These are phyloP conservation scores for Tragelaphus scriptus DNA, from an alignment of 2,113 vertebrate species.

Conservation along the genomic window DNA sequence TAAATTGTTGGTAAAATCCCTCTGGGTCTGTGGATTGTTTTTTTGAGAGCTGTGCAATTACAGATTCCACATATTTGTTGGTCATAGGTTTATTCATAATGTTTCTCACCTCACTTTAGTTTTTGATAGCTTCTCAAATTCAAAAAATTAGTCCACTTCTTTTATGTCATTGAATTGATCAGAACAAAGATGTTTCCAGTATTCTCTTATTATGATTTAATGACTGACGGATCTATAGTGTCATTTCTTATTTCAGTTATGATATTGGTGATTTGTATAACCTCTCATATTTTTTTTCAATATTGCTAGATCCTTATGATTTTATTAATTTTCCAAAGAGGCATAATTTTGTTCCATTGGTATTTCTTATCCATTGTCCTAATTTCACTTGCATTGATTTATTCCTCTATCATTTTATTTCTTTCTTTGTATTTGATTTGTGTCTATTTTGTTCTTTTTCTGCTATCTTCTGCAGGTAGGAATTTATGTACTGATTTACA, in stretches of 20 bases:
- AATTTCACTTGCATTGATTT: not conserved
- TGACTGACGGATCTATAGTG: not conserved
- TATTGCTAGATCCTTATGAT: not conserved
- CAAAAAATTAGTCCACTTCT: not conserved
- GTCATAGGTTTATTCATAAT: not conserved
- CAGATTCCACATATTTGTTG: not conserved
- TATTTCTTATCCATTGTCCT: not conserved
- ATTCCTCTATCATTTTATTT: not conserved
- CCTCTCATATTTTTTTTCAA: not conserved
- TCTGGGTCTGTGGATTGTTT: not conserved
- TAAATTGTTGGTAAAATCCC: not conserved
- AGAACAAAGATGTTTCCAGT: not conserved
- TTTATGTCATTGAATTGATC: not conserved
- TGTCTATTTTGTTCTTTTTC: not conserved
- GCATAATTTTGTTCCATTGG: not conserved
- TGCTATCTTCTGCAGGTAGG: not conserved
- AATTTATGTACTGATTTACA: not conserved
- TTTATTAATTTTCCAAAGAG: not conserved
- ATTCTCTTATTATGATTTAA: not conserved
- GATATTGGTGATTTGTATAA: not conserved
- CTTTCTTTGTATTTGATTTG: not conserved
- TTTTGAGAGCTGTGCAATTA: not conserved
- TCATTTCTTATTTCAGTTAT: not conserved
- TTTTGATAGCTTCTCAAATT: not conserved
- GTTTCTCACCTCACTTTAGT: not conserved